Conservation (phyloP, 2,888 invertebrate genomes). For the Lasioglossum leucozonium region DNA sequence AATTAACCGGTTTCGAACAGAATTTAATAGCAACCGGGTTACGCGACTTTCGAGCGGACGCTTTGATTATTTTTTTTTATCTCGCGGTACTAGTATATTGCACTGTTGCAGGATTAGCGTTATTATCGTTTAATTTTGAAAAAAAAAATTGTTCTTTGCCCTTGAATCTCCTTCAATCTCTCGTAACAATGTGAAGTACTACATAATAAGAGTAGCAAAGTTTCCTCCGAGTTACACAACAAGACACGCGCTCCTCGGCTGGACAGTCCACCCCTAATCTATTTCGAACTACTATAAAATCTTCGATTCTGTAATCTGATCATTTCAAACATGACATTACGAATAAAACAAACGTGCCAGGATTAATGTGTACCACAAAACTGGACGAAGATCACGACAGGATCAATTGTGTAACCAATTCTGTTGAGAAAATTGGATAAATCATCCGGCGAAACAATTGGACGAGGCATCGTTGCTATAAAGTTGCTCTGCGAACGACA, state of each 20-base stretch:
- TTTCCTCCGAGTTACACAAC: neutral
- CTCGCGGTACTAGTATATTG: neutral
- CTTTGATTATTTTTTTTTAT: constrained; percentile 29
- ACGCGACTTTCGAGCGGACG: constrained; percentile 18
- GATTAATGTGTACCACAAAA: neutral
- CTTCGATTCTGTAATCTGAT: too few species aligned
- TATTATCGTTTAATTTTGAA: neutral
- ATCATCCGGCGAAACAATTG: neutral
- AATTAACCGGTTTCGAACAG: constrained; percentile 29
- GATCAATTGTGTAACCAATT: neutral
- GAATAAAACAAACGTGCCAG: neutral
- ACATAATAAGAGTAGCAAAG: neutral
- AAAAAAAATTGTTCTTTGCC: neutral
- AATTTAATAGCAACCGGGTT: constrained; percentile 44
- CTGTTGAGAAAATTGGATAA: neutral
- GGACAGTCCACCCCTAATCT: neutral
- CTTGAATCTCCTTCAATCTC: neutral
- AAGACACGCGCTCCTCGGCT: neutral
- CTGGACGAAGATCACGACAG: neutral
- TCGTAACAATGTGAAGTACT: too few species aligned
- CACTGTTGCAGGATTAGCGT: neutral
- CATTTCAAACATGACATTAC: neutral
- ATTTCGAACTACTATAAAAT: neutral
- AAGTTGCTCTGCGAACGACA: neutral
- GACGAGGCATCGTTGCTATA: neutral